Evolutionary conservation across 2,888 invertebrate species (phyloP).

Genomic region (Resseliella maxima): DNA sequence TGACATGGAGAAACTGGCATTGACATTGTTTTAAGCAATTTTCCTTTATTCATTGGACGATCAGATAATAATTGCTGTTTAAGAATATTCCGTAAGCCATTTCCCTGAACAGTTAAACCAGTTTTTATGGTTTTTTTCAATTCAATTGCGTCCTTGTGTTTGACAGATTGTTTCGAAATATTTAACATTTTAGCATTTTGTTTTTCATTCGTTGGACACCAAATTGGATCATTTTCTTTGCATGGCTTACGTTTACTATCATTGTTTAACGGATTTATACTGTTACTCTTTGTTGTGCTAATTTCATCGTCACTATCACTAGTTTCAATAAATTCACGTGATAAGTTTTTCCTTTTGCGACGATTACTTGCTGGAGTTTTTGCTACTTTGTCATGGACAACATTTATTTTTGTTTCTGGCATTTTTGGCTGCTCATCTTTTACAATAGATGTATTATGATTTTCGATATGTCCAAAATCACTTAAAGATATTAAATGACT

Average conservation of each 20-base stretch:
- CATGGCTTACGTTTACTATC: neutral
- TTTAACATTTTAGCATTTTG: neutral
- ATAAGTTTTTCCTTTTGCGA: conserved; percentile 38
- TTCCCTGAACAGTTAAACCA: no score
- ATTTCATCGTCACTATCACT: conserved; percentile 20
- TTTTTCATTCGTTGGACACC: neutral
- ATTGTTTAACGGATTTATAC: neutral
- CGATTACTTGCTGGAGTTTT: conserved; percentile 36
- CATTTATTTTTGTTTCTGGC: neutral
- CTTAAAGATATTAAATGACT: neutral
- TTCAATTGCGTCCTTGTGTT: neutral
- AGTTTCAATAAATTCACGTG: conserved; percentile 25
- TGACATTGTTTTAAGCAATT: neutral
- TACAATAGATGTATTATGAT: neutral
- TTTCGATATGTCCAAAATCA: neutral
- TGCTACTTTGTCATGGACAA: neutral
- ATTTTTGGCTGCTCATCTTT: neutral
- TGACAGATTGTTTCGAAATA: neutral
- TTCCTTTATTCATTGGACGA: neutral
- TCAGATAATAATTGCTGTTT: conserved; percentile 2
- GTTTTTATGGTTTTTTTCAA: neutral
- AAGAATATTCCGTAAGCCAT: neutral
- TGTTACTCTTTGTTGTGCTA: neutral
- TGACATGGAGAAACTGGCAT: neutral
- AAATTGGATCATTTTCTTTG: neutral